Conservation (phyloP, 2,888 invertebrate species). For the Cryptops parisi region DNA sequence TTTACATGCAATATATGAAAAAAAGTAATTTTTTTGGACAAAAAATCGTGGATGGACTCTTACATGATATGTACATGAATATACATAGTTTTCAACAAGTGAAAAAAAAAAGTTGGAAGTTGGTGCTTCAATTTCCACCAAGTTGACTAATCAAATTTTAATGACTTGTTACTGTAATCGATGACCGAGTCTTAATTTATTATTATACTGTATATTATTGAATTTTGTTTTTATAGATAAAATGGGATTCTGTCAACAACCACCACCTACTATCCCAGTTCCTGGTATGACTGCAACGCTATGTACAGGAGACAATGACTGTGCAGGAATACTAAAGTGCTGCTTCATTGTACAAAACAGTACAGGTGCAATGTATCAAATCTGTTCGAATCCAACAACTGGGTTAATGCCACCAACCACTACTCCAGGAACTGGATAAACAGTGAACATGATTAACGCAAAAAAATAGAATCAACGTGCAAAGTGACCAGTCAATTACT, state of each 20-base stretch:
- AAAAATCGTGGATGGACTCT: no score
- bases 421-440: neutral
- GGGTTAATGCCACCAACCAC: neutral
- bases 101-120: no score
- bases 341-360: constrained; percentile 5
- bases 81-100: no score
- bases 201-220: no score
- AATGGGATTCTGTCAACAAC: neutral
- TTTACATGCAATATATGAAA: no score
- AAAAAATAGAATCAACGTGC: neutral
- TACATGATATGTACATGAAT: no score
- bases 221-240: neutral
- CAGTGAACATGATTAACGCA: neutral
- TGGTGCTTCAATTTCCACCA: no score
- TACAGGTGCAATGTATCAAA: constrained; percentile 2
- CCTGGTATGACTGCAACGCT: neutral
- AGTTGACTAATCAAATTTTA: no score
- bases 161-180: no score
- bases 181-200: no score
- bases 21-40: no score
- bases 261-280: neutral
- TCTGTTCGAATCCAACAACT: neutral
- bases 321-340: neutral
- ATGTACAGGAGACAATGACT: constrained; percentile 6
- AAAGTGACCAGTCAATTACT: no score